A percentile compares a stretch with the other conserved stretches of the same genome.
phyloP scores from a whole-genome alignment of 2,113 vertebrate genomes.

The Onychorhynchus coronatus region DNA sequence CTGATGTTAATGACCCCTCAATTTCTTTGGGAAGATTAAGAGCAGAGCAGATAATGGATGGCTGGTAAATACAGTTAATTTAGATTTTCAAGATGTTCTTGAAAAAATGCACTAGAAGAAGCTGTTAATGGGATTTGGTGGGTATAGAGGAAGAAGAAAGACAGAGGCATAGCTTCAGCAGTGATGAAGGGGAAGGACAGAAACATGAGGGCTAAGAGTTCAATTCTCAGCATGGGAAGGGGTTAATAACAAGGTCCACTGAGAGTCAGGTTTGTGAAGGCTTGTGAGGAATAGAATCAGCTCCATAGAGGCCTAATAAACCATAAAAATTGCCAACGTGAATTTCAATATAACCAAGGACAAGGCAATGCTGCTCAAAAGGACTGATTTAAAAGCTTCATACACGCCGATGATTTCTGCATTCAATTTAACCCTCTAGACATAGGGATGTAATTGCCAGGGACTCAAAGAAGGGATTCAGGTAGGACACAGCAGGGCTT shows the following conservation, averaged over 20 bases:
- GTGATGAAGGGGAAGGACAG: not conserved
- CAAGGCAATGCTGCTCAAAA: not conserved
- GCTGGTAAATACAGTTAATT: not conserved
- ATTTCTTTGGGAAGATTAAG: slow-evolving; percentile 3
- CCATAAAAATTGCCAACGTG: not conserved
- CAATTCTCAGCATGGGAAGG: not conserved
- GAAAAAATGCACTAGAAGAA: not conserved
- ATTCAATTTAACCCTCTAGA: not conserved
- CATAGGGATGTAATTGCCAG: not conserved
- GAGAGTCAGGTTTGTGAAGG: not conserved
- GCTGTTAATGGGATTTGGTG: not conserved
- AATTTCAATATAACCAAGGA: not conserved
- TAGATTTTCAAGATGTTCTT: not conserved
- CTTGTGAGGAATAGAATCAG: not conserved
- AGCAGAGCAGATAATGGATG: not conserved
- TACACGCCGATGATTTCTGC: not conserved
- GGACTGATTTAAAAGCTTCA: not conserved
- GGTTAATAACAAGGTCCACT: slow-evolving; percentile 8
- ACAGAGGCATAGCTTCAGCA: not conserved
- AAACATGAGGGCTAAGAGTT: not conserved
- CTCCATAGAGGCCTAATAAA: slow-evolving; percentile 1
- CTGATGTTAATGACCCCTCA: not conserved
- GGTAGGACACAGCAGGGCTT: not conserved
- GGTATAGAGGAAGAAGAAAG: not conserved
- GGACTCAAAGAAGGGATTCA: not conserved